These are phyloP conservation scores for Heliconius melpomene DNA, from an alignment of 1,140 invertebrate species.

Conservation along the genomic window DNA sequence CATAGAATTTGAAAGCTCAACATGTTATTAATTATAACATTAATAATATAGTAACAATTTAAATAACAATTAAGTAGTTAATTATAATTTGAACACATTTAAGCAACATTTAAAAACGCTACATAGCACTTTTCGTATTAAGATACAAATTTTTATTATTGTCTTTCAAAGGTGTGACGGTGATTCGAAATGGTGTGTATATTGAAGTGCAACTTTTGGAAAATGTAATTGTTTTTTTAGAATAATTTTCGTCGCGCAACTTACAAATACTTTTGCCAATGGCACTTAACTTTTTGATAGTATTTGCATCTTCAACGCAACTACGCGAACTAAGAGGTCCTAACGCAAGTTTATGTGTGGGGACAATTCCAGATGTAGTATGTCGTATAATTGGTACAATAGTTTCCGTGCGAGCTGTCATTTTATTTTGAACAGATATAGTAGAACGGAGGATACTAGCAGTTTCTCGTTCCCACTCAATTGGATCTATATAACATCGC, in stretches of 20 bases:
- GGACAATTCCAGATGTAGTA: constrained; percentile 60
- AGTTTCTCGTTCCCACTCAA: constrained; percentile 76
- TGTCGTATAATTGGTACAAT: constrained; percentile 49
- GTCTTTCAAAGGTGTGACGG: constrained; percentile 60
- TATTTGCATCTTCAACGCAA: constrained; percentile 53
- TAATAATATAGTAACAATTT: constrained; percentile 8
- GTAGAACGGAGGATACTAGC: constrained; percentile 74
- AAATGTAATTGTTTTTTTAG: constrained; percentile 59
- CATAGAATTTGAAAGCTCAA: constrained; percentile 28
- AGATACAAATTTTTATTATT: constrained; percentile 22
- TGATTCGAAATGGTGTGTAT: constrained; percentile 65
- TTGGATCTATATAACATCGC: constrained; percentile 79
- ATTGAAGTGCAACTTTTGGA: constrained; percentile 70
- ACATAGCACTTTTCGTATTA: constrained; percentile 16
- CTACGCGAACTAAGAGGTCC: constrained; percentile 50
- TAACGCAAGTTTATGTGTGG: constrained; percentile 47
- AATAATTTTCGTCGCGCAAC: constrained; percentile 58
- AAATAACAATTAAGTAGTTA: not conserved
- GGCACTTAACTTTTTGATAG: constrained; percentile 72
- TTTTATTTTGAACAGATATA: constrained; percentile 75
- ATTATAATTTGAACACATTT: constrained; percentile 8
- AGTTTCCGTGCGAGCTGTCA: constrained; percentile 47
- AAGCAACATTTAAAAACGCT: not conserved
- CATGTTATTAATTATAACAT: constrained; percentile 7
- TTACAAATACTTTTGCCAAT: constrained; percentile 72